Evolutionary conservation across 1,140 invertebrate species (phyloP).

Genomic region (Eurosta solidaginis): DNA sequence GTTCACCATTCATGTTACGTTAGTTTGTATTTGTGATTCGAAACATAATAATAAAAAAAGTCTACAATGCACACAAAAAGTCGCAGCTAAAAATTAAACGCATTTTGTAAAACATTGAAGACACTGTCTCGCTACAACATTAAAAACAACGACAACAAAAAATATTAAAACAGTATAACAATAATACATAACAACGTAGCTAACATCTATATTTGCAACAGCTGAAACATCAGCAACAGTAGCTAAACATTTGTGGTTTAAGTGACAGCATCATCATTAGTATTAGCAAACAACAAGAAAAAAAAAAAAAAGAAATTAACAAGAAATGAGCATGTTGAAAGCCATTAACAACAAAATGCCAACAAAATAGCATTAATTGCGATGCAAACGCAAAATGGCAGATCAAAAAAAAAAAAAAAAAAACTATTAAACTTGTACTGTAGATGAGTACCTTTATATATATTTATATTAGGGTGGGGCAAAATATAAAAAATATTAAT

Average conservation of each 20-base stretch:
- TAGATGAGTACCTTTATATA: too few species aligned
- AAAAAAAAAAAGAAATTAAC: background rate
- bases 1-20: background rate
- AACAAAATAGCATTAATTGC: constrained; percentile 19
- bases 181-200: background rate
- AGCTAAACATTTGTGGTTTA: constrained; percentile 12
- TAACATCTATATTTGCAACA: background rate
- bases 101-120: background rate
- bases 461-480: too few species aligned
- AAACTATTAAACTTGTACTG: too few species aligned
- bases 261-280: constrained; percentile 20
- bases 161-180: background rate
- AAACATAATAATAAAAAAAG: background rate
- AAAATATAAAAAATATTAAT: too few species aligned
- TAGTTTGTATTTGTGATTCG: too few species aligned
- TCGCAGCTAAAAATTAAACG: background rate
- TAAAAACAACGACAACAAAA: background rate
- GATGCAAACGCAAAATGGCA: background rate
- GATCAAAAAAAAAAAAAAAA: background rate
- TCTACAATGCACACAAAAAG: background rate
- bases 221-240: background rate
- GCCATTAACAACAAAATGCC: constrained; percentile 20
- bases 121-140: background rate
- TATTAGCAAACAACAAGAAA: background rate
- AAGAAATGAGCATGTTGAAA: background rate